Conservation (phyloP, 2,888 invertebrate species). For the Andrena camellia region DNA sequence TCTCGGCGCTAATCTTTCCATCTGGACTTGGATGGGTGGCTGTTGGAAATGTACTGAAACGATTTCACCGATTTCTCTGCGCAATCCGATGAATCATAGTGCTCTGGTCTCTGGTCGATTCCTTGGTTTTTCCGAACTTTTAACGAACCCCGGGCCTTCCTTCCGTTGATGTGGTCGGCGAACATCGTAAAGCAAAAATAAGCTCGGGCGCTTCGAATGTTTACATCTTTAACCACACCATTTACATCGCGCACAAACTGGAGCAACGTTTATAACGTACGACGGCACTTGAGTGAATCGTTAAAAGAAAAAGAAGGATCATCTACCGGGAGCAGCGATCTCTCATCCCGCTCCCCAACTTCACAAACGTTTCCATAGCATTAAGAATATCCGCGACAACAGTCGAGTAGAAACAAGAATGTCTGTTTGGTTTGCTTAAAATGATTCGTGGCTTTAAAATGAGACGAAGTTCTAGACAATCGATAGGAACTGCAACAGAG, state of each 20-base stretch:
- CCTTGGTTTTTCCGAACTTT: slow-evolving; percentile 13
- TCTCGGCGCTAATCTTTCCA: slow-evolving; percentile 6
- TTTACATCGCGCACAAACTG: slow-evolving; percentile 56
- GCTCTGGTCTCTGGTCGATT: not conserved
- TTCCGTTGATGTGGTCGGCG: slow-evolving; percentile 13
- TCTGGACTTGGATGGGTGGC: not conserved
- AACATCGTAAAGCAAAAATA: slow-evolving; percentile 56
- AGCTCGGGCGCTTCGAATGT: slow-evolving; percentile 37
- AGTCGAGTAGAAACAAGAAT: too few relatives aligned
- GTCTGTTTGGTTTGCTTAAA: not conserved
- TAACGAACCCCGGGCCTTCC: not conserved
- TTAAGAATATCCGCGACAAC: not conserved
- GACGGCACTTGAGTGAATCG: slow-evolving; percentile 33
- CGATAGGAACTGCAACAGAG: slow-evolving; percentile 29
- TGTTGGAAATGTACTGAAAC: not conserved
- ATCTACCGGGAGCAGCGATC: slow-evolving; percentile 22
- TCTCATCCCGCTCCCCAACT: not conserved
- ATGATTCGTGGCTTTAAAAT: slow-evolving; percentile 7
- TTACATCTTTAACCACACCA: slow-evolving; percentile 23
- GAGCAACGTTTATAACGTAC: slow-evolving; percentile 27
- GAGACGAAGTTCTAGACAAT: slow-evolving; percentile 15
- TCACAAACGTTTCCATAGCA: slow-evolving; percentile 3
- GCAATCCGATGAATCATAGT: slow-evolving; percentile 9
- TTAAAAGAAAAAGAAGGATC: slow-evolving; percentile 9
- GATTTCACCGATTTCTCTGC: slow-evolving; percentile 8